These are phyloP conservation scores for Sphenopsis melanotis DNA, from an alignment of 2,797 vertebrate genomes.

Conservation along the genomic window DNA sequence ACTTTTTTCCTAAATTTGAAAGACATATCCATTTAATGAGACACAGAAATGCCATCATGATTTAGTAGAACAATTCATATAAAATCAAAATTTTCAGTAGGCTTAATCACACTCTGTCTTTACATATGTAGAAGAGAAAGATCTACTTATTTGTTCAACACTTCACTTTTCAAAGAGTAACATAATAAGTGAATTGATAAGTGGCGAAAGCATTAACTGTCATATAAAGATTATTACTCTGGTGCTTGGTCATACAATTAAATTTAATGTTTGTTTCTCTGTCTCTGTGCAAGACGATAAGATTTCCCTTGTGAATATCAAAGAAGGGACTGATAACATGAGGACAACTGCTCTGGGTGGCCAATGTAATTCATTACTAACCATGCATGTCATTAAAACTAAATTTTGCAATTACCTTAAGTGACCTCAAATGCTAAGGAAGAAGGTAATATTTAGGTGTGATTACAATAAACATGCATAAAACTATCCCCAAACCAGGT, in stretches of 20 bases:
- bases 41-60: background rate
- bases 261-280: constrained; percentile 69
- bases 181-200: constrained; percentile 66
- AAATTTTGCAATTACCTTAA: constrained; percentile 39
- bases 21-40: background rate
- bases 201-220: constrained; percentile 70
- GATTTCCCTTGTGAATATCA: constrained; percentile 46
- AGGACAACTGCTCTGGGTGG: constrained; percentile 45
- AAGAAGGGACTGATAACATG: constrained; percentile 61
- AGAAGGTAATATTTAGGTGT: background rate
- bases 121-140: constrained; percentile 13
- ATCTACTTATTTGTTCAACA: constrained; percentile 40
- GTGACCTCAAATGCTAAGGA: background rate
- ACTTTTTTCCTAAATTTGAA: background rate
- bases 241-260: constrained; percentile 62
- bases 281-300: constrained; percentile 51
- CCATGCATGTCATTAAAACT: constrained; percentile 27
- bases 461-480: background rate
- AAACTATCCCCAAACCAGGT: background rate
- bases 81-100: background rate
- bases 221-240: constrained; percentile 64
- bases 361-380: constrained; percentile 38
- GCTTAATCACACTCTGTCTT: background rate
- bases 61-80: background rate
- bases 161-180: constrained; percentile 60